A percentile compares a stretch with the other conserved stretches of the same genome.
phyloP scores from a whole-genome alignment of 2,113 vertebrate genomes.

The Condylura cristata region DNA sequence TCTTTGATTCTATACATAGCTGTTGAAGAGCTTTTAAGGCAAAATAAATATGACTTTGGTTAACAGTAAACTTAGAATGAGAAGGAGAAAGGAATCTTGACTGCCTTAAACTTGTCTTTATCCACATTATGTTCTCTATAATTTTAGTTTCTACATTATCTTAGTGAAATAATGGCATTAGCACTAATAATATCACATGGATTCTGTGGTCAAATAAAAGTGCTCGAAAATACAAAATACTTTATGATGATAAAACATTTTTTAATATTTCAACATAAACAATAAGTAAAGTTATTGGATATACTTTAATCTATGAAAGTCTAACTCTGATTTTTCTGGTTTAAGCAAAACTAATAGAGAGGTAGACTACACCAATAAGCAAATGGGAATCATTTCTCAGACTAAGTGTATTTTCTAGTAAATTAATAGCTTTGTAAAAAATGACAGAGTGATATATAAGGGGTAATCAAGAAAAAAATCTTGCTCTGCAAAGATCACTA shows the following conservation, averaged over 20 bases:
- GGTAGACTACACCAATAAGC: background rate
- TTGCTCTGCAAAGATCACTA: background rate
- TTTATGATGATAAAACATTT: slow-evolving; percentile 26
- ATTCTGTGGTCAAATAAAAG: background rate
- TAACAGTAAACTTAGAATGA: background rate
- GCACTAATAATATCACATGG: background rate
- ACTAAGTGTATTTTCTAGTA: background rate
- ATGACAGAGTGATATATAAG: background rate
- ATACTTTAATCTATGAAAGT: background rate
- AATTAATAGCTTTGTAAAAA: background rate
- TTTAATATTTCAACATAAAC: background rate
- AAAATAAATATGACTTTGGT: background rate
- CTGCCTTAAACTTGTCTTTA: background rate
- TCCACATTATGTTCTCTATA: background rate
- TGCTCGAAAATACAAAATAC: background rate
- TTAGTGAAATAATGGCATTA: background rate
- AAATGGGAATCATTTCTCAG: background rate
- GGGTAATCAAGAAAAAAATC: background rate
- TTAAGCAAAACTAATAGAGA: background rate
- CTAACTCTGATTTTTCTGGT: background rate
- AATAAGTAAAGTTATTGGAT: background rate
- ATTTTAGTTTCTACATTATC: background rate
- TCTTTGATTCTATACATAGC: background rate
- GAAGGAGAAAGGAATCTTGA: background rate
- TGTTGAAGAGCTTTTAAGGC: background rate